phyloP scores from a whole-genome alignment of 2,113 vertebrate genomes.

The Cyrtonyx montezumae region DNA sequence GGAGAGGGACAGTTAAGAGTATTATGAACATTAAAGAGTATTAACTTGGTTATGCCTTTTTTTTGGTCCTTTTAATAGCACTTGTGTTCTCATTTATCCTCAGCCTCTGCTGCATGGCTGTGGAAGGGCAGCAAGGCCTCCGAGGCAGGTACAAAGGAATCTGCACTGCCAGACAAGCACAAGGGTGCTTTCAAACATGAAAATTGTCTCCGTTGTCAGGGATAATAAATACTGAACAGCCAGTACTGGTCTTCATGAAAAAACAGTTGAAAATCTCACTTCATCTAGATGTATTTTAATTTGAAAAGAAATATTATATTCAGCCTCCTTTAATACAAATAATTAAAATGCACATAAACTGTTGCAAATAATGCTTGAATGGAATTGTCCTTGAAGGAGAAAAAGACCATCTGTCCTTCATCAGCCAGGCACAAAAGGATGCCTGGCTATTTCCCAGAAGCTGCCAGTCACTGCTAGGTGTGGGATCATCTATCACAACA shows the following conservation, averaged over 20 bases:
- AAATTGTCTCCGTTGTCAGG: not conserved
- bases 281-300: not conserved
- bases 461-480: slow-evolving; percentile 12
- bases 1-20: not conserved
- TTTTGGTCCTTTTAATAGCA: not conserved
- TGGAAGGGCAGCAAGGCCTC: slow-evolving; percentile 16
- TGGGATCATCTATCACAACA: not conserved
- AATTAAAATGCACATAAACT: not conserved
- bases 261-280: not conserved
- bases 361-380: not conserved
- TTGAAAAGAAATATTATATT: not conserved
- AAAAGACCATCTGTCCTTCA: slow-evolving; percentile 36
- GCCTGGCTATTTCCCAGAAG: not conserved
- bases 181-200: not conserved
- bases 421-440: not conserved
- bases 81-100: not conserved
- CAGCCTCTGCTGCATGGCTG: not conserved
- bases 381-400: slow-evolving; percentile 25
- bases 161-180: not conserved
- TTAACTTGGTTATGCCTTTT: not conserved
- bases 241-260: rapidly evolving
- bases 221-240: not conserved
- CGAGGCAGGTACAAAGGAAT: not conserved
- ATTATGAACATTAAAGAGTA: not conserved
- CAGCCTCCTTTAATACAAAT: slow-evolving; percentile 18